A percentile compares a stretch with the other conserved stretches of the same genome.
phyloP scores from a whole-genome alignment of 2,797 vertebrate genomes.

The Sebastes iracundus region DNA sequence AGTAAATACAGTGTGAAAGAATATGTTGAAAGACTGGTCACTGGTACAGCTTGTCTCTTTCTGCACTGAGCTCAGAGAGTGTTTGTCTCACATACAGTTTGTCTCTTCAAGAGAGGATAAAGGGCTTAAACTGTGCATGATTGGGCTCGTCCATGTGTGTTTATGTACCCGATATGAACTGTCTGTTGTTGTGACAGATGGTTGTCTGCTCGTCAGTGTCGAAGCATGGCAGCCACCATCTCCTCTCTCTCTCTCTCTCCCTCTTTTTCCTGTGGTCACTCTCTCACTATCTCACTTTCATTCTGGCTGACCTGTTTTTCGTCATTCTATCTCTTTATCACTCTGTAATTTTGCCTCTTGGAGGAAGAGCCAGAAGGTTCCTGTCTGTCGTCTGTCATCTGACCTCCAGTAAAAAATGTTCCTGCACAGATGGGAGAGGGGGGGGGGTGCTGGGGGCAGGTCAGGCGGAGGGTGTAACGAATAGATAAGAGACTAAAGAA shows the following conservation, averaged over 20 bases:
- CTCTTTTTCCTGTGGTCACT: background rate
- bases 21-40: background rate
- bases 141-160: conserved; percentile 5
- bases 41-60: background rate
- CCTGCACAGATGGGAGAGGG: background rate
- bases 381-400: background rate
- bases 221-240: conserved; percentile 57
- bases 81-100: conserved; percentile 38
- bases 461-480: background rate
- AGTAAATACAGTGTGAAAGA: background rate
- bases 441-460: background rate
- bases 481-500: background rate
- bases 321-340: background rate
- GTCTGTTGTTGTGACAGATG: conserved; percentile 51
- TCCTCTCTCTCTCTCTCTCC: conserved; percentile 1
- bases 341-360: conserved; percentile 6
- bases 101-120: conserved; percentile 41
- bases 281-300: conserved; percentile 21
- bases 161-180: conserved; percentile 1
- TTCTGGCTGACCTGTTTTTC: conserved; percentile 23
- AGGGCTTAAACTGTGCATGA: conserved; percentile 28
- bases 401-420: background rate
- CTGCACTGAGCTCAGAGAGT: conserved; percentile 4
- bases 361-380: conserved; percentile 4
- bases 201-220: conserved; percentile 60